Percentiles rank a stretch among this genome's conserved stretches.
phyloP scores from a whole-genome alignment of 2,888 invertebrate genomes.

The Oligia fasciuncula region DNA sequence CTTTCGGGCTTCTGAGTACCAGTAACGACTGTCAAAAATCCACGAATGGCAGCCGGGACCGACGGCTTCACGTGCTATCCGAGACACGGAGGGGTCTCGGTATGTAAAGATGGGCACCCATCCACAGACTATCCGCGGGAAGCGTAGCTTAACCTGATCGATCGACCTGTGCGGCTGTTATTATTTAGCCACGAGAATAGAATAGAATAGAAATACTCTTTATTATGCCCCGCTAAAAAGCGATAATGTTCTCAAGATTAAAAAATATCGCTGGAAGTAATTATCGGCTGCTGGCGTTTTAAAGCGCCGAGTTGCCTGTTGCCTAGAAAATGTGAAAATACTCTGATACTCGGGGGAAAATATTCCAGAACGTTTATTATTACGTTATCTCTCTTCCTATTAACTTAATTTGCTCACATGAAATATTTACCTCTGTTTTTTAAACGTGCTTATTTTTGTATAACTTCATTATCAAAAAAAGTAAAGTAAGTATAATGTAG shows the following conservation, averaged over 20 bases:
- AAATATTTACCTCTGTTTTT: conserved; percentile 6
- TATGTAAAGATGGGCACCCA: too few relatives aligned
- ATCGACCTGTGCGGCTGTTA: too few relatives aligned
- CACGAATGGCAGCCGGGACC: too few relatives aligned
- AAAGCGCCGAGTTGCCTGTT: conserved; percentile 7
- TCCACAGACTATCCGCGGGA: too few relatives aligned
- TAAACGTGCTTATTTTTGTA: background rate
- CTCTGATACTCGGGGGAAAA: conserved; percentile 1
- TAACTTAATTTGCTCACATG: conserved; percentile 3
- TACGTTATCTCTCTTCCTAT: conserved; percentile 20
- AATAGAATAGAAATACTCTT: too few relatives aligned
- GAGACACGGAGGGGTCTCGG: too few relatives aligned
- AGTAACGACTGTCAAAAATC: too few relatives aligned
- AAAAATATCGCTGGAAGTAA: conserved; percentile 44
- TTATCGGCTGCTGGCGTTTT: conserved; percentile 24
- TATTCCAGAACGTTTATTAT: conserved; percentile 21
- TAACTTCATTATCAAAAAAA: background rate
- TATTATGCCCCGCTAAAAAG: conserved; percentile 2
- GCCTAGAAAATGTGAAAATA: conserved; percentile 36
- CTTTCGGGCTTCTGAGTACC: too few relatives aligned
- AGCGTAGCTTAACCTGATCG: too few relatives aligned
- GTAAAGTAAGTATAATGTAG: background rate
- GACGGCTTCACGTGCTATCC: too few relatives aligned
- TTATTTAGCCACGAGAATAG: too few relatives aligned
- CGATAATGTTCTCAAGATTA: conserved; percentile 12